phyloP scores from a whole-genome alignment of 2,888 invertebrate genomes.

The Drosophila nigricruria region DNA sequence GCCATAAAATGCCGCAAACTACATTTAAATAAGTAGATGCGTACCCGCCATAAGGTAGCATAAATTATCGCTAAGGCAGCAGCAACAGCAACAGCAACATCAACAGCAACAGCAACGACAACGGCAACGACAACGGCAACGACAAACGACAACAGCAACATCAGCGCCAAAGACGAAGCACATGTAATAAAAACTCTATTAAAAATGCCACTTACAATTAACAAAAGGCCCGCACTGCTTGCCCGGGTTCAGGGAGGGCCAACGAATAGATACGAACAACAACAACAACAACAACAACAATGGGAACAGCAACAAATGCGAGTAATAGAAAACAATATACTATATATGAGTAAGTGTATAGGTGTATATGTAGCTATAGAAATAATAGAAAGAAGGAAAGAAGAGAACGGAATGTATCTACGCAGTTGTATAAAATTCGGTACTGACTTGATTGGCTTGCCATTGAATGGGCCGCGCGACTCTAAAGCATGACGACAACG shows the following conservation, averaged over 20 bases:
- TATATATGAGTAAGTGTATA: slow-evolving; percentile 11
- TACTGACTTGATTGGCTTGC: slow-evolving; percentile 62
- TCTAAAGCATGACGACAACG: slow-evolving; percentile 27
- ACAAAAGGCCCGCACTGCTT: slow-evolving; percentile 63
- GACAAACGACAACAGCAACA: slow-evolving; percentile 29
- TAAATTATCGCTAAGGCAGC: slow-evolving; percentile 54
- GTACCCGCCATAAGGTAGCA: slow-evolving; percentile 53
- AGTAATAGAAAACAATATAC: slow-evolving; percentile 25
- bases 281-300: slow-evolving; percentile 9
- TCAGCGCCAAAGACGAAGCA: slow-evolving; percentile 45
- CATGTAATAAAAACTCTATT: slow-evolving; percentile 64
- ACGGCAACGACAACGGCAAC: slow-evolving; percentile 17
- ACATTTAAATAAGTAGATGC: slow-evolving; percentile 64
- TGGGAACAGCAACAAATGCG: slow-evolving; percentile 7
- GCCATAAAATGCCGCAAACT: slow-evolving; percentile 59
- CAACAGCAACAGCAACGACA: not conserved
- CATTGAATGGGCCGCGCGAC: slow-evolving; percentile 48
- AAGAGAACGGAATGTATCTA: slow-evolving; percentile 60
- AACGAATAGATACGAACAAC: slow-evolving; percentile 36
- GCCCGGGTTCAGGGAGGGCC: slow-evolving; percentile 49
- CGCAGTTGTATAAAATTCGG: slow-evolving; percentile 68
- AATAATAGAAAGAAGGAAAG: not conserved
- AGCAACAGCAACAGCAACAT: not conserved
- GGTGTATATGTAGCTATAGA: not conserved
- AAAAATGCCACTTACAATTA: slow-evolving; percentile 76